Conservation (phyloP, 2,113 vertebrate species). For the Empidonax alnorum region DNA sequence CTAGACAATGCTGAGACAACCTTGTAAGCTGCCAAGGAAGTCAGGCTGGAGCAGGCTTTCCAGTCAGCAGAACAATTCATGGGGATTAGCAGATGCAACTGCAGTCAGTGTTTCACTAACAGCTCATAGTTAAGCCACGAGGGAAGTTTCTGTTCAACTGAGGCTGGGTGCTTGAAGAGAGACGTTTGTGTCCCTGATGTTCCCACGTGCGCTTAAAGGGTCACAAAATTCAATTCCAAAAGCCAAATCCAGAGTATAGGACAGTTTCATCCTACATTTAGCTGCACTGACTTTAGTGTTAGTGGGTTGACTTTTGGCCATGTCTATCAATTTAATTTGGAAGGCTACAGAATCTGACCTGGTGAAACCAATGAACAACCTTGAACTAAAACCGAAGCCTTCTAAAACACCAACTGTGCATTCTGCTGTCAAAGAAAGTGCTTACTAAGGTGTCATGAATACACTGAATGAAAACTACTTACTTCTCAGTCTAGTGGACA, state of each 20-base stretch:
- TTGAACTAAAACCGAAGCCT: neutral
- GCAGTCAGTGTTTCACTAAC: neutral
- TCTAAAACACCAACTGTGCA: neutral
- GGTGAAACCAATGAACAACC: conserved; percentile 10
- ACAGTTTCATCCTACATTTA: neutral
- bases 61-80: neutral
- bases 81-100: neutral
- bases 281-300: neutral
- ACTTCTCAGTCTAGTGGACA: conserved; percentile 38
- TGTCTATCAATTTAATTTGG: neutral
- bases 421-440: conserved; percentile 43
- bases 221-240: neutral
- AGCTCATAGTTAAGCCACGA: neutral
- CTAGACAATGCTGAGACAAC: neutral
- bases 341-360: neutral
- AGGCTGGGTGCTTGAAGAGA: neutral
- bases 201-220: neutral
- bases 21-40: neutral
- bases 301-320: neutral
- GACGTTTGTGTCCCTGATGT: neutral
- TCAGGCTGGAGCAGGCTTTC: neutral
- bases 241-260: neutral
- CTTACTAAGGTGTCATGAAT: conserved; percentile 46
- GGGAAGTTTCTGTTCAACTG: neutral
- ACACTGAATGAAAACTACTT: conserved; percentile 33